Evolutionary conservation across 1,140 invertebrate genomes (phyloP).

Genomic region (Eubasilissa regina): DNA sequence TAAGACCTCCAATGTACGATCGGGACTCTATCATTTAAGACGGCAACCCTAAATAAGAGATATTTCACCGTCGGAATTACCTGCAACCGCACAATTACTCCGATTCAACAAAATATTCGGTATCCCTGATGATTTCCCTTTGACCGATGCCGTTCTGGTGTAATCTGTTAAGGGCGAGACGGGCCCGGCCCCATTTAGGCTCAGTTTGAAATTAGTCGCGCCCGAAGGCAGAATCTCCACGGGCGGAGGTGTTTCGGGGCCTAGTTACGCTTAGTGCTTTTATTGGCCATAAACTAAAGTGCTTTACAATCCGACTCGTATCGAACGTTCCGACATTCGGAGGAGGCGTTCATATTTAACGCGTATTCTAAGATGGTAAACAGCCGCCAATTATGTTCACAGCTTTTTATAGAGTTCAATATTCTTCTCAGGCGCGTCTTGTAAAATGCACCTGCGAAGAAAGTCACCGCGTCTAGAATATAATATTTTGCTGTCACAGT

Average conservation of each 20-base stretch:
- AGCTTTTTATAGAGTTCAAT: not conserved
- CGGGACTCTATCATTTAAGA: not conserved
- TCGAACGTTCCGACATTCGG: not conserved
- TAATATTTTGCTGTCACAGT: too few relatives aligned
- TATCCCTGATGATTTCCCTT: conserved; percentile 4
- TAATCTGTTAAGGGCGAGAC: conserved; percentile 19
- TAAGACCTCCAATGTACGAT: not conserved
- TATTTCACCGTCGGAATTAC: conserved; percentile 22
- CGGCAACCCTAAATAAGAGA: conserved; percentile 25
- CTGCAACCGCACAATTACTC: conserved; percentile 26
- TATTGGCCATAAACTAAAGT: conserved; percentile 27
- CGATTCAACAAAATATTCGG: conserved; percentile 6
- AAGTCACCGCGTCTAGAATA: too few relatives aligned
- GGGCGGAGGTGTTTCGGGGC: conserved; percentile 20
- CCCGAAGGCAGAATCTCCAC: conserved; percentile 11
- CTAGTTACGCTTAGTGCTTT: not conserved
- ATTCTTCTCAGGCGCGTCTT: not conserved
- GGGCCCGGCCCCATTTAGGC: conserved; percentile 12
- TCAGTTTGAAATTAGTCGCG: conserved; percentile 33
- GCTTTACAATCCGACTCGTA: conserved; percentile 18
- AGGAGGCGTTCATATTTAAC: conserved; percentile 10
- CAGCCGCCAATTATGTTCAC: conserved; percentile 30
- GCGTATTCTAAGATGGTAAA: conserved; percentile 16
- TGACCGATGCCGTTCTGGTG: conserved; percentile 20
- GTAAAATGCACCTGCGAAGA: too few relatives aligned